A percentile compares a stretch with the other conserved stretches of the same genome.
Evolutionary conservation across 2,797 vertebrate genomes (phyloP).

Genomic region (Acrocephalus scirpaceus): DNA sequence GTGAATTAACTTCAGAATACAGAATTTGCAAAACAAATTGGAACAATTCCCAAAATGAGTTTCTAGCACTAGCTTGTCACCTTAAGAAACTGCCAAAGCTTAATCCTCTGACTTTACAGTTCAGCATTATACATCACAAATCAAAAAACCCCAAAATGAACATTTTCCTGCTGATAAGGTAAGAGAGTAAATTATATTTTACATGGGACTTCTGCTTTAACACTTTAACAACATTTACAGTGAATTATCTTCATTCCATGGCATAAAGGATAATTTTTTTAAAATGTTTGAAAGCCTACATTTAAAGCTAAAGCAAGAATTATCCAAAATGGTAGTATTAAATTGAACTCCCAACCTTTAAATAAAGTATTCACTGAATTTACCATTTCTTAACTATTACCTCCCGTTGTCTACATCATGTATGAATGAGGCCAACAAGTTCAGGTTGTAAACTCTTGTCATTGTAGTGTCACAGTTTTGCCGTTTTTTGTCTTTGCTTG

Average conservation of each 20-base stretch:
- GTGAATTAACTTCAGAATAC: neutral
- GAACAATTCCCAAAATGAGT: neutral
- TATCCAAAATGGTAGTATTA: neutral
- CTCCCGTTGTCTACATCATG: neutral
- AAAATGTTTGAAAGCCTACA: neutral
- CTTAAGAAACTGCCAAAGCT: neutral
- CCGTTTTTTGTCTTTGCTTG: neutral
- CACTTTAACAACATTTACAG: neutral
- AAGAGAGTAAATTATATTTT: neutral
- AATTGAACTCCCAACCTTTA: neutral
- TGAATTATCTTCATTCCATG: neutral
- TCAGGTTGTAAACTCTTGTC: neutral
- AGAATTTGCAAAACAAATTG: neutral
- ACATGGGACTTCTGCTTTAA: neutral
- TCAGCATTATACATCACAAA: neutral
- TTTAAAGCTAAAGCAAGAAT: neutral
- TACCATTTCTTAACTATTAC: neutral
- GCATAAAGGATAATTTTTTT: neutral
- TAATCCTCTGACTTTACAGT: neutral
- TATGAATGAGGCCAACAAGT: neutral
- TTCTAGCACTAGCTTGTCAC: neutral
- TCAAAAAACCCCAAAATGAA: rapidly evolving
- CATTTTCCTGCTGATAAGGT: neutral
- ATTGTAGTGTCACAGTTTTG: neutral
- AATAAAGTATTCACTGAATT: neutral